Evolutionary conservation across 2,113 vertebrate genomes (phyloP), one percentile per base, ranked within the genome.

Genomic region (Vimba vimba): DNA sequence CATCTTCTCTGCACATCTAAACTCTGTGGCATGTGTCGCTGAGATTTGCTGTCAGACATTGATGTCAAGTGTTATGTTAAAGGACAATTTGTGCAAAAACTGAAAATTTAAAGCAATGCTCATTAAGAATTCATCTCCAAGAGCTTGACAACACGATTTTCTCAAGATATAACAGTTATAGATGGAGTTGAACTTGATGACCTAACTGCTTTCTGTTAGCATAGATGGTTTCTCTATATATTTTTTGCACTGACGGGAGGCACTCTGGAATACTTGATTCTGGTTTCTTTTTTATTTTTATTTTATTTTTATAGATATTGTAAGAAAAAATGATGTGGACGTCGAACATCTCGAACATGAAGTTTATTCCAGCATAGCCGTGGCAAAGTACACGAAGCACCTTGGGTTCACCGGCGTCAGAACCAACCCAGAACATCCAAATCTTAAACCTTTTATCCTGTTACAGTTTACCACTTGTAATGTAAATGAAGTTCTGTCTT

Each of bases 1-100:
- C 74, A 62, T 62, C 69, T 68, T 77, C 81, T 75, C 68, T 33
- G 62, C 83, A 78, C 55, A 69, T 79, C 64, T 64, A 83, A 86
- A 55, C 52, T 86, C 43, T 43, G 78, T 82, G 85, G 23, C 59
- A 39, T 69, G 59, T 85, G 71, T 85, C 74, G 39, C 13, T 21
- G 23, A 23, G 45, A 36, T 68, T 68, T 66, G 27, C 80, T 33
- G 80, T 55, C 47, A 55, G 64, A 82, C 55, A 8, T 52, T n/a
- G 19, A 36, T 33, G 80, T 82, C 79, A 68, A 82, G 43, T 82
- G 79, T 47, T 68, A 27, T 50, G 25, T 30, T 68, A 66, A 68
- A 50, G 62, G 10, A 82, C 25, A 81, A 43, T 25, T 62, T 43
- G 23, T 13, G 77, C 60, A 50, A 33, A 81, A 30, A n/a, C 4